Conservation (phyloP, 2,888 invertebrate species). For the Quadriops clusia region DNA sequence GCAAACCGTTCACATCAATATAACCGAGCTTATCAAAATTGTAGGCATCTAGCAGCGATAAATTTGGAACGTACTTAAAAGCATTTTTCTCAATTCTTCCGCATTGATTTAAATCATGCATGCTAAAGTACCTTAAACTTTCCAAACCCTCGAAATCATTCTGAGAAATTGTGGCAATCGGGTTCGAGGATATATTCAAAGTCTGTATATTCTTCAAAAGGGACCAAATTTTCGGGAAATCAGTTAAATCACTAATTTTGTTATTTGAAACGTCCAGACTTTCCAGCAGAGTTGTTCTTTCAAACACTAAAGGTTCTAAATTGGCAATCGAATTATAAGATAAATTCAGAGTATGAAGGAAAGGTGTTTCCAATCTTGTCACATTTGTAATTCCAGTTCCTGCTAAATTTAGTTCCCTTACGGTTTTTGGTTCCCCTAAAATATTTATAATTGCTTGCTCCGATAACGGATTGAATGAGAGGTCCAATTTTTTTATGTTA, state of each 20-base stretch:
- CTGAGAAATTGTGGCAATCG: conserved; percentile 63
- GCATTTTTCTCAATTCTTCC: conserved; percentile 72
- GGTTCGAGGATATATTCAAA: conserved; percentile 74
- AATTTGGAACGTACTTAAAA: conserved; percentile 58
- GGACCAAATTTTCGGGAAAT: conserved; percentile 54
- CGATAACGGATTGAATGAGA: conserved; percentile 74
- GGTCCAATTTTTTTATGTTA: conserved; percentile 74
- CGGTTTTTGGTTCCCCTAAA: conserved; percentile 79
- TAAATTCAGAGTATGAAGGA: conserved; percentile 64
- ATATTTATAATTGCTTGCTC: conserved; percentile 62
- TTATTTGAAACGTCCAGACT: conserved; percentile 68
- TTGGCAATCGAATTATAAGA: conserved; percentile 61
- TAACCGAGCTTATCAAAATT: conserved; percentile 72
- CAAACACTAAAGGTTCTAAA: conserved; percentile 56
- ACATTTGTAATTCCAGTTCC: conserved; percentile 61
- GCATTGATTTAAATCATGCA: conserved; percentile 56
- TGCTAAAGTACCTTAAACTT: conserved; percentile 50
- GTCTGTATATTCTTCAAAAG: conserved; percentile 57
- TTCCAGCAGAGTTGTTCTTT: conserved; percentile 68
- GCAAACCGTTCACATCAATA: conserved; percentile 72
- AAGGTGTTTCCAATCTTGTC: conserved; percentile 70
- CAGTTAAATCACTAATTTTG: conserved; percentile 46
- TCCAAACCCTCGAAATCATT: conserved; percentile 63
- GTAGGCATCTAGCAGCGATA: conserved; percentile 58
- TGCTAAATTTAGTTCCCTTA: conserved; percentile 68